Conservation (phyloP, 2,888 invertebrate genomes). For the Drosophila buzzatii region DNA sequence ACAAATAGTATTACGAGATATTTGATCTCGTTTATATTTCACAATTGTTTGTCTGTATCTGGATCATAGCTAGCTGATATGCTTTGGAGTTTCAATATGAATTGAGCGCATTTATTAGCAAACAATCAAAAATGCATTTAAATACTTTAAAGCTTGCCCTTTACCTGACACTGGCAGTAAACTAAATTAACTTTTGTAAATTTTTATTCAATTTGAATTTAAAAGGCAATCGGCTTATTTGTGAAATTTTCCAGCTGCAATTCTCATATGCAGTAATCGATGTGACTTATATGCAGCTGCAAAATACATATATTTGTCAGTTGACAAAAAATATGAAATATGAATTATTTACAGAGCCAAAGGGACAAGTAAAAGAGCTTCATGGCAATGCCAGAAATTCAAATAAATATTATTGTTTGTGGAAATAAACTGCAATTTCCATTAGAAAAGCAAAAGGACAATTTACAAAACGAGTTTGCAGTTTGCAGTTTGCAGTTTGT, state of each 20-base stretch:
- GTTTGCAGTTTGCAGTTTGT: conserved; percentile 47
- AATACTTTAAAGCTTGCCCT: conserved; percentile 6
- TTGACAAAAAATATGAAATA: conserved; percentile 39
- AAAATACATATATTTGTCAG: conserved; percentile 22
- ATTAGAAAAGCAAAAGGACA: conserved; percentile 36
- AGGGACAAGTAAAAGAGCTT: conserved; percentile 9
- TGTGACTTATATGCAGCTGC: conserved; percentile 41
- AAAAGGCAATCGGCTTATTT: conserved; percentile 48
- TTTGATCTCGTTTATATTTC: not conserved
- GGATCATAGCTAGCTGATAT: not conserved
- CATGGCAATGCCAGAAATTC: conserved; percentile 28
- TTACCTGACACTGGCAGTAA: not conserved
- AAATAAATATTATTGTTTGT: conserved; percentile 42
- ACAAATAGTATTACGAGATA: not conserved
- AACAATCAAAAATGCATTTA: conserved; percentile 2
- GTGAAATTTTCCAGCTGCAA: conserved; percentile 28
- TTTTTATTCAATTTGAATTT: conserved; percentile 18
- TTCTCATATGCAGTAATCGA: conserved; percentile 35
- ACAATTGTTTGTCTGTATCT: not conserved
- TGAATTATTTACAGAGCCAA: conserved; percentile 34
- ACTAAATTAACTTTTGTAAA: conserved; percentile 10
- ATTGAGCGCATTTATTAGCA: not conserved
- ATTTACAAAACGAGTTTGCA: conserved; percentile 37
- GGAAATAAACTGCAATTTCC: conserved; percentile 48
- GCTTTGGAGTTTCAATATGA: too few relatives aligned